Percentiles rank a stretch among this genome's conserved stretches.
phyloP scores from a whole-genome alignment of 2,113 vertebrate genomes.

The Sialia sialis region DNA sequence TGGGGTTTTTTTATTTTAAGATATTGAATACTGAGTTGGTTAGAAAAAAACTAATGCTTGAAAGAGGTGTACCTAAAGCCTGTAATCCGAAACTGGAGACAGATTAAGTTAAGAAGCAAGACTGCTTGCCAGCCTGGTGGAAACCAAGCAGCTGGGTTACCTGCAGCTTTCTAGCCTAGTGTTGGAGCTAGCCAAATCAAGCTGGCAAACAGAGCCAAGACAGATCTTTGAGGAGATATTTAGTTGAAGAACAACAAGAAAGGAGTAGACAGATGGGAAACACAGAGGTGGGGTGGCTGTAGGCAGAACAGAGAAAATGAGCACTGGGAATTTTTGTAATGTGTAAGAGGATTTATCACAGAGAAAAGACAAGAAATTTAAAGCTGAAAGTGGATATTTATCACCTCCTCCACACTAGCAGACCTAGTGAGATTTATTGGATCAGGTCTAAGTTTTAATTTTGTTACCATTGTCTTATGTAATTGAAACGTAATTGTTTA shows the following conservation, averaged over 20 bases:
- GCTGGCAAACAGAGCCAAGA: neutral
- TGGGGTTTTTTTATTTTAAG: neutral
- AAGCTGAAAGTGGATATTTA: conserved; percentile 23
- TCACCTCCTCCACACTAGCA: conserved; percentile 49
- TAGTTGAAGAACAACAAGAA: neutral
- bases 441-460: conserved; percentile 23
- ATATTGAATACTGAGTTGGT: neutral
- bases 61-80: neutral
- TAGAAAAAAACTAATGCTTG: neutral
- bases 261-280: conserved; percentile 22
- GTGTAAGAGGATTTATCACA: neutral
- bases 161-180: neutral
- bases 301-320: conserved; percentile 27
- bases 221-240: neutral
- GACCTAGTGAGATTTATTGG: conserved; percentile 35
- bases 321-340: neutral
- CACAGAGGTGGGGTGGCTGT: conserved; percentile 16
- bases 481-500: conserved; percentile 12
- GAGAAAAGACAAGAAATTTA: conserved; percentile 8
- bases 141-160: neutral
- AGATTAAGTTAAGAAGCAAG: neutral
- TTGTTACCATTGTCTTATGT: conserved; percentile 40
- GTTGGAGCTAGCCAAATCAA: neutral
- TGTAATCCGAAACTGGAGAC: neutral
- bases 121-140: neutral